A percentile compares a stretch with the other conserved stretches of the same genome.
Evolutionary conservation across 2,888 invertebrate species (phyloP).

Genomic region (Parapristionchus giblindavisi): DNA sequence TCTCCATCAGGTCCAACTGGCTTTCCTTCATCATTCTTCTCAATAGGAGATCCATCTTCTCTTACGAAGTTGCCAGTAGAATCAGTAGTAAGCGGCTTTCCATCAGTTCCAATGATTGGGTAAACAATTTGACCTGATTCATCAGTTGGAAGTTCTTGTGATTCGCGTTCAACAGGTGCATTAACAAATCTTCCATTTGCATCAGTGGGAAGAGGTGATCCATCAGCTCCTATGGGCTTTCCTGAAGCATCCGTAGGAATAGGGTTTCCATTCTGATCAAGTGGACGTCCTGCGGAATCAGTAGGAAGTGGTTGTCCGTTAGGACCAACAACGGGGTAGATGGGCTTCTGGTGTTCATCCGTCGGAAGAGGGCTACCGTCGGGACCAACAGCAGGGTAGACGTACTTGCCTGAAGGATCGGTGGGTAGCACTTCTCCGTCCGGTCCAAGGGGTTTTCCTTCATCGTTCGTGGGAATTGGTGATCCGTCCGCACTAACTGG

Average conservation of each 20-base stretch:
- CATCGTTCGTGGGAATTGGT: constrained; percentile 39
- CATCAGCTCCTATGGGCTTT: constrained; percentile 49
- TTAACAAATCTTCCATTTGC: constrained; percentile 46
- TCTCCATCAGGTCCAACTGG: constrained; percentile 44
- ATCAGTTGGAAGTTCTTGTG: constrained; percentile 41
- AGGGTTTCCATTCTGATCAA: constrained; percentile 42
- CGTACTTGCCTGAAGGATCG: constrained; percentile 47
- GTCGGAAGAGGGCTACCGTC: constrained; percentile 46
- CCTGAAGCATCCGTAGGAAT: constrained; percentile 45
- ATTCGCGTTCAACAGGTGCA: constrained; percentile 40
- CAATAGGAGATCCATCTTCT: constrained; percentile 40
- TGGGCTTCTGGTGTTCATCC: constrained; percentile 48
- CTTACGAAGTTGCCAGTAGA: constrained; percentile 41
- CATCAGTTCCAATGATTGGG: constrained; percentile 46
- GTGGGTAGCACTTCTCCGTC: constrained; percentile 44
- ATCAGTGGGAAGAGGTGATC: constrained; percentile 56
- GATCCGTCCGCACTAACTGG: constrained; percentile 40
- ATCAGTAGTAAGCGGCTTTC: constrained; percentile 50
- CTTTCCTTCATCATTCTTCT: constrained; percentile 28
- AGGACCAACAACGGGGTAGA: constrained; percentile 51
- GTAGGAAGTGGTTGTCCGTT: constrained; percentile 43
- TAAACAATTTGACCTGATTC: constrained; percentile 25
- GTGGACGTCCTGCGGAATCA: constrained; percentile 39
- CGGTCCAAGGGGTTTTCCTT: constrained; percentile 45
- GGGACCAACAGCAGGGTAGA: constrained; percentile 42